phyloP scores from a whole-genome alignment of 2,888 invertebrate species.

The Osmoderma eremita region DNA sequence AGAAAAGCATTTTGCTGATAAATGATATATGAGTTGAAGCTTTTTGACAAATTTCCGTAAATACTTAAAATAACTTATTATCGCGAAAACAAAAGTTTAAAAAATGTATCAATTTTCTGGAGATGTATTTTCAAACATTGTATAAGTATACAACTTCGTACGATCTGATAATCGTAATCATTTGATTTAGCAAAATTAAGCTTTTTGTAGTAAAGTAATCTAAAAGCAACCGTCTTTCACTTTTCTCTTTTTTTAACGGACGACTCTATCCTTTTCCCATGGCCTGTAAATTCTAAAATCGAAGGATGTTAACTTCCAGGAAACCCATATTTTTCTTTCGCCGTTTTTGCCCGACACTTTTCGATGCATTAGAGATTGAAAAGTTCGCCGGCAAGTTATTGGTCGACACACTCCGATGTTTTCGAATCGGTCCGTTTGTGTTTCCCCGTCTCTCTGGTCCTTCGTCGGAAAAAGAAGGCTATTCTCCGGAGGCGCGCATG shows the following conservation, averaged over 20 bases:
- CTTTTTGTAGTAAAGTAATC: not conserved
- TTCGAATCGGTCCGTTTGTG: constrained; percentile 44
- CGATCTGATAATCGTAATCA: no score
- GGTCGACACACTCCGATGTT: constrained; percentile 38
- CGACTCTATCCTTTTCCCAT: not conserved
- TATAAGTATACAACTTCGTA: no score
- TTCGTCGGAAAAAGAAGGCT: constrained; percentile 30
- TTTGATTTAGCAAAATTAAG: no score
- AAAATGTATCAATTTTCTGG: no score
- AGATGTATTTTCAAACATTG: no score
- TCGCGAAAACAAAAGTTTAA: no score
- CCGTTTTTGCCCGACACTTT: constrained; percentile 34
- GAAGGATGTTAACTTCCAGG: constrained; percentile 32
- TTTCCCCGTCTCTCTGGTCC: constrained; percentile 45
- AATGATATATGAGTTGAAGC: no score
- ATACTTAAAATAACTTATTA: no score
- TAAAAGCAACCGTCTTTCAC: constrained; percentile 2
- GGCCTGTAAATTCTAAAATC: constrained; percentile 27
- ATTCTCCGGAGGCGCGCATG: constrained; percentile 56
- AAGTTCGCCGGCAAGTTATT: constrained; percentile 35
- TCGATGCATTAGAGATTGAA: constrained; percentile 34
- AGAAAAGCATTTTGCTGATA: no score
- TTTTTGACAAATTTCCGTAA: no score
- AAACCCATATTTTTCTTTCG: constrained; percentile 27
- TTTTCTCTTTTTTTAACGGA: not conserved